Evolutionary conservation across 2,113 vertebrate genomes (phyloP), one percentile per base, ranked within the genome.

Genomic region (Typhlomys cinereus): DNA sequence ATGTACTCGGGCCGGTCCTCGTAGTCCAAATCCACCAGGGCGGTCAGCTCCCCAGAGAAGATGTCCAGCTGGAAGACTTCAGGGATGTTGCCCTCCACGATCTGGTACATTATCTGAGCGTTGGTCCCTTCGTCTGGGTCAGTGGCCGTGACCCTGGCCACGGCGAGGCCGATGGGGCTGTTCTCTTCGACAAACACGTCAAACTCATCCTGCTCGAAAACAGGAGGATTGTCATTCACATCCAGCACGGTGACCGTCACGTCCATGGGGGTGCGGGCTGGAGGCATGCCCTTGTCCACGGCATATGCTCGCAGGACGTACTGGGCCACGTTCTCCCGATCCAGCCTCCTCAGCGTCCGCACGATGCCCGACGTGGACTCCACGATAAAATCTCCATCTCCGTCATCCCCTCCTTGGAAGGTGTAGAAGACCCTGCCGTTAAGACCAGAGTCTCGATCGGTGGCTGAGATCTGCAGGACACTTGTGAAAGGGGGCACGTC

Each of bases 21-120:
- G 0, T 99, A 99, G 97, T 99, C 99, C 93, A 99, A 96, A 94
- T 99, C 99, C 48, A 98, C 98, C 80, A 99, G 94, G 0, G 99
- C 98, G 0, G 99, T 99, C 91, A 99, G 98, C 96, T 99, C 99
- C 2, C 99, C 99, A 0, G 99, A 99, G 97, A 99, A 99, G 95
- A 99, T 99, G 91, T 99, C 99, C 85, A 99, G 96, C 95, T 99
- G 99, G 95, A 99, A 99, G 84, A 99, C 98, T 96, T 99, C 99
- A 0, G 99, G 99, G 93, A 99, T 99, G 97, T 99, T 99, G 25
- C 99, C 99, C 89, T 99, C 99, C 61, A 99, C 99, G 0, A 99
- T 99, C 96, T 99, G 99, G 96, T 99, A 99, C 99, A 99, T 99
- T 93, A 99, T 99, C 96, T 99, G 99, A 2, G 99, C 99, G 1